Conservation (phyloP, 1,140 invertebrate species). For the Danaus melanippus region DNA sequence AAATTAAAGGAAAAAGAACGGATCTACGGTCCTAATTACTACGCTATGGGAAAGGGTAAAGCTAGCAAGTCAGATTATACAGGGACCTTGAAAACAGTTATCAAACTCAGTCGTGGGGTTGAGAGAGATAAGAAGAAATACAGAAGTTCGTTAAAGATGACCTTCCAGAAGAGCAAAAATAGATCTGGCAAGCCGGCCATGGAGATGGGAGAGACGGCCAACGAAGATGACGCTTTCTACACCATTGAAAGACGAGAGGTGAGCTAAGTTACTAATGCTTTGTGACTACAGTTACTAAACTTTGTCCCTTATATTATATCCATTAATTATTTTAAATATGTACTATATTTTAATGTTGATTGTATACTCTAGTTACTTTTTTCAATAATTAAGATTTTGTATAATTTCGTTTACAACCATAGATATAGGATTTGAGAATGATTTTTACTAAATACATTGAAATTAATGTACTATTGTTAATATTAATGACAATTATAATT, state of each 20-base stretch:
- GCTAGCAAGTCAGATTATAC: constrained; percentile 74
- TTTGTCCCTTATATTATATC: neutral
- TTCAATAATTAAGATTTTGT: no score
- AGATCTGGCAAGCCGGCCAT: constrained; percentile 71
- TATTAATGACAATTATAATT: no score
- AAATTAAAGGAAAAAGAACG: constrained; percentile 74
- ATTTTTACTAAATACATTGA: no score
- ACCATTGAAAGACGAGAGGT: constrained; percentile 84
- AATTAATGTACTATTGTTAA: no score
- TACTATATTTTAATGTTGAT: no score
- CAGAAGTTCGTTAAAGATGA: constrained; percentile 83
- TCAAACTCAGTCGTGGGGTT: constrained; percentile 76
- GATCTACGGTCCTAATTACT: constrained; percentile 71
- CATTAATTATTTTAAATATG: no score
- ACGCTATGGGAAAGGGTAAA: constrained; percentile 68
- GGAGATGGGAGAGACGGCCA: constrained; percentile 67
- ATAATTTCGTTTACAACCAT: no score
- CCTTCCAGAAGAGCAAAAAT: constrained; percentile 81
- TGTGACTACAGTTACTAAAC: neutral
- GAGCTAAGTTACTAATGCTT: constrained; percentile 20
- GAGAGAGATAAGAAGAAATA: constrained; percentile 73
- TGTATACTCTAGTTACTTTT: no score
- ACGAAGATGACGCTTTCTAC: constrained; percentile 78
- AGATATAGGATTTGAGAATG: no score
- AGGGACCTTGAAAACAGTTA: constrained; percentile 84